Evolutionary conservation across 2,797 vertebrate genomes (phyloP).

Genomic region (Lepilemur ruficaudatus): DNA sequence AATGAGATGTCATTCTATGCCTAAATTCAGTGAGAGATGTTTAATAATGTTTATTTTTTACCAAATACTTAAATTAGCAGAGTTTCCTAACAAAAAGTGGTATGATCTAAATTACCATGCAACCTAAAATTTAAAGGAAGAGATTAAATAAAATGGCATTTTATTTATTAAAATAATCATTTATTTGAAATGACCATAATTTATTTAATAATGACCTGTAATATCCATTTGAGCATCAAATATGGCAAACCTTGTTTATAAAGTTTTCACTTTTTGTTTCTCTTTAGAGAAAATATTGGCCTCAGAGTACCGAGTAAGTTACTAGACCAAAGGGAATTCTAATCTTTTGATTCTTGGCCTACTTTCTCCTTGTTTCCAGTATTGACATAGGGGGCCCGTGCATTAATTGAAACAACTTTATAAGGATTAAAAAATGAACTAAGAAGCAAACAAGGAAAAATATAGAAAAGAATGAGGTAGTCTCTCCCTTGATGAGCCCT

Average conservation of each 20-base stretch:
- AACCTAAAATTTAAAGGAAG: conserved; percentile 27
- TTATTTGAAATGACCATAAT: neutral
- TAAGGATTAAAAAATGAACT: neutral
- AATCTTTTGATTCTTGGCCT: neutral
- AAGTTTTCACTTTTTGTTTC: neutral
- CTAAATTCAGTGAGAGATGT: conserved; percentile 19
- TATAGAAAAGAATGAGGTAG: neutral
- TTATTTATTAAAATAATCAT: neutral
- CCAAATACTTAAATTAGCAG: neutral
- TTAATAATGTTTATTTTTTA: conserved; percentile 40
- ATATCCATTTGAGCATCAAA: neutral
- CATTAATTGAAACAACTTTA: neutral
- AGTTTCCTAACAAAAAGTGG: neutral
- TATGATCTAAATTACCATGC: conserved; percentile 3
- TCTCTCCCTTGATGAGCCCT: neutral
- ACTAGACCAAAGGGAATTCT: conserved; percentile 18
- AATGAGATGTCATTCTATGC: neutral
- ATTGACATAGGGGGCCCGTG: neutral
- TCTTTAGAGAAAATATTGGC: neutral
- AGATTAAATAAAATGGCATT: neutral
- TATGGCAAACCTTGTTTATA: neutral
- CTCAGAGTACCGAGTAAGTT: neutral
- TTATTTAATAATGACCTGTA: neutral
- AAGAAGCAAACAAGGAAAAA: neutral
- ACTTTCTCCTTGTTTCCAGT: neutral